Conservation (phyloP, 2,888 invertebrate genomes). For the Drosophila meridiana region DNA sequence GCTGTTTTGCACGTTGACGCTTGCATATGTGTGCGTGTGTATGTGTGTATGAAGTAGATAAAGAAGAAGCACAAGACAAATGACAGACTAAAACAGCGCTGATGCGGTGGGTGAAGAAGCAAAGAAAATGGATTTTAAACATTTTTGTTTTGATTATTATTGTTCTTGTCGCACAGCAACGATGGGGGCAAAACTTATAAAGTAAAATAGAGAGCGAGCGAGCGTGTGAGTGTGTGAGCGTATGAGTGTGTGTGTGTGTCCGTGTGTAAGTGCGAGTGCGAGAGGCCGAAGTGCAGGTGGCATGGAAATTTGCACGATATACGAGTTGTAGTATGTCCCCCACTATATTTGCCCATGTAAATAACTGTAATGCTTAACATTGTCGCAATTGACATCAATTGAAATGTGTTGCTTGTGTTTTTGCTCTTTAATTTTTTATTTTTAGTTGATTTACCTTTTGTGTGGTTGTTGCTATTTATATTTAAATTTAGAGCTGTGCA, state of each 20-base stretch:
- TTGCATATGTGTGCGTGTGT: conserved; percentile 47
- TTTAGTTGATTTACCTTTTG: conserved; percentile 71
- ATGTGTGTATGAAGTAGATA: conserved; percentile 43
- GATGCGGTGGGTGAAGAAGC: conserved; percentile 63
- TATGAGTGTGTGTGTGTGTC: not conserved
- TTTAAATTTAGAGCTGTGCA: conserved; percentile 43
- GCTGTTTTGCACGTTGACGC: conserved; percentile 61
- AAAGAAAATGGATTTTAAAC: conserved; percentile 81
- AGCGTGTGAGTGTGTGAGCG: conserved; percentile 14
- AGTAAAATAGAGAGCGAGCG: conserved; percentile 48
- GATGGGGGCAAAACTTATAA: conserved; percentile 62
- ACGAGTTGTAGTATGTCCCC: not conserved
- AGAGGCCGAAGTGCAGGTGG: conserved; percentile 58
- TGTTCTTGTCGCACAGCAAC: conserved; percentile 77
- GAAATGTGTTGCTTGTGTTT: conserved; percentile 46
- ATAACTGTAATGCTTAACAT: conserved; percentile 65
- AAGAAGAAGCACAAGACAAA: conserved; percentile 71
- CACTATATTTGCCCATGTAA: conserved; percentile 51
- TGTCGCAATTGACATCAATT: conserved; percentile 74
- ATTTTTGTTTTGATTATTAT: conserved; percentile 82
- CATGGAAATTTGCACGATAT: conserved; percentile 52
- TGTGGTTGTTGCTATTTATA: conserved; percentile 53
- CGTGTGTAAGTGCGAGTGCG: conserved; percentile 26
- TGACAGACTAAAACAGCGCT: conserved; percentile 65
- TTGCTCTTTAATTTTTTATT: conserved; percentile 44